Percentiles rank a stretch among this genome's conserved stretches.
These are phyloP conservation scores for Taurulus bubalis DNA, from an alignment of 2,113 vertebrate species.

Conservation along the genomic window DNA sequence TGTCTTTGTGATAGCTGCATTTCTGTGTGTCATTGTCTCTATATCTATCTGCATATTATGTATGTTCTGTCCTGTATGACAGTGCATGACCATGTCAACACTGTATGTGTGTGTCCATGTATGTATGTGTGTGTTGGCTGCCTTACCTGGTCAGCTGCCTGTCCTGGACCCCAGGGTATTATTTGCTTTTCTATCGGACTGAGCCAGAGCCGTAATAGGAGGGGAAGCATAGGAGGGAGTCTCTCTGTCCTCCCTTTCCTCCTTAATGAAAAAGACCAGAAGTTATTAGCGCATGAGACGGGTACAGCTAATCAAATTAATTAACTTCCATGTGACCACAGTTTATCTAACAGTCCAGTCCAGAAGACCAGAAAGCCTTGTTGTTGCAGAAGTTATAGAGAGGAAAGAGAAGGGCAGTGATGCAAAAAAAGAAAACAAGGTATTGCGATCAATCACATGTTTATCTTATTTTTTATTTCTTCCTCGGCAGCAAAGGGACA, in stretches of 20 bases:
- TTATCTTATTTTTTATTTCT: slow-evolving; percentile 54
- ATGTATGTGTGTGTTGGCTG: slow-evolving; percentile 24
- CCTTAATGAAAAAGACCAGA: slow-evolving; percentile 74
- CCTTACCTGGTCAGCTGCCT: slow-evolving; percentile 50
- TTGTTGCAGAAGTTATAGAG: slow-evolving; percentile 17
- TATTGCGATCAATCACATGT: slow-evolving; percentile 16
- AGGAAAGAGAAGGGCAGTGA: neutral
- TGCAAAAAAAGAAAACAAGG: neutral
- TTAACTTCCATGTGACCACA: slow-evolving; percentile 63
- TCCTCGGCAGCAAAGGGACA: slow-evolving; percentile 82
- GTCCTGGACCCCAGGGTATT: slow-evolving; percentile 30
- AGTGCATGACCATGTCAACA: slow-evolving; percentile 28
- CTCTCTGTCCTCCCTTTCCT: slow-evolving; percentile 53
- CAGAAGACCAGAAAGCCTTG: slow-evolving; percentile 25
- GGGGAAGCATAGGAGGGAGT: slow-evolving; percentile 26
- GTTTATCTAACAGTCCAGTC: slow-evolving; percentile 48
- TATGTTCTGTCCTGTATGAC: slow-evolving; percentile 15
- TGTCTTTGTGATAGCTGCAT: slow-evolving; percentile 43
- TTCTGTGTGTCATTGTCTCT: slow-evolving; percentile 48
- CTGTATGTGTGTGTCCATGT: slow-evolving; percentile 22
- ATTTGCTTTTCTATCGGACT: slow-evolving; percentile 41
- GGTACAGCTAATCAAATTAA: slow-evolving; percentile 76
- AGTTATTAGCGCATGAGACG: slow-evolving; percentile 69
- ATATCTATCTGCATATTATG: slow-evolving; percentile 1
- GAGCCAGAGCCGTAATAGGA: slow-evolving; percentile 34